These are phyloP conservation scores for cattle (Bos taurus) DNA, from an alignment of 2,113 vertebrate genomes.

Conservation along the genomic window DNA sequence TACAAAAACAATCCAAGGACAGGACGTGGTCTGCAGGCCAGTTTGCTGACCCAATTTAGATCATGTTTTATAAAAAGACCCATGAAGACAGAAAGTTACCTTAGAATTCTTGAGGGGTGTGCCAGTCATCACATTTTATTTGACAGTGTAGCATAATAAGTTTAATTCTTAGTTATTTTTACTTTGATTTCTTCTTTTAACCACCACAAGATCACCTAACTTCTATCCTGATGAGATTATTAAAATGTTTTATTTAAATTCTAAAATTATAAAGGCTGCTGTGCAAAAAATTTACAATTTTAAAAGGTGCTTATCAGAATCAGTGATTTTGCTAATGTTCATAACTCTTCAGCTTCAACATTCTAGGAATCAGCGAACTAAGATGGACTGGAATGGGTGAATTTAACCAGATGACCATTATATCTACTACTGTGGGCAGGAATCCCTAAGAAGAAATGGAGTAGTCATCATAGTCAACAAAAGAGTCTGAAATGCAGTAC, in stretches of 20 bases:
- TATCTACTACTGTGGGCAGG: neutral
- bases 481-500: neutral
- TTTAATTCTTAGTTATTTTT: neutral
- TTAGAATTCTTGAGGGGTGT: neutral
- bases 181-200: neutral
- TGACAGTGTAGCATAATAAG: neutral
- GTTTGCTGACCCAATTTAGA: neutral
- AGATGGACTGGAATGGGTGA: neutral
- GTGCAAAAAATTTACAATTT: neutral
- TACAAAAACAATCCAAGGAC: neutral
- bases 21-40: neutral
- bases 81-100: neutral
- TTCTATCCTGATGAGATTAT: neutral
- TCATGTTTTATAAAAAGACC: neutral
- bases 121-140: neutral
- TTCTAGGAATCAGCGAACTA: neutral
- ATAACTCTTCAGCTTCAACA: neutral
- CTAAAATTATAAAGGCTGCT: neutral
- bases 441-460: neutral
- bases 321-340: neutral
- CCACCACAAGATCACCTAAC: neutral
- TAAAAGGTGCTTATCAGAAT: constrained; percentile 9
- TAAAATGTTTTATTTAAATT: neutral
- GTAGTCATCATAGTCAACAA: neutral
- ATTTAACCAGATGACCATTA: neutral